Percentiles rank a stretch among this genome's conserved stretches.
These are phyloP conservation scores for Echinops telfairi DNA, from an alignment of 2,113 vertebrate species.

Conservation along the genomic window DNA sequence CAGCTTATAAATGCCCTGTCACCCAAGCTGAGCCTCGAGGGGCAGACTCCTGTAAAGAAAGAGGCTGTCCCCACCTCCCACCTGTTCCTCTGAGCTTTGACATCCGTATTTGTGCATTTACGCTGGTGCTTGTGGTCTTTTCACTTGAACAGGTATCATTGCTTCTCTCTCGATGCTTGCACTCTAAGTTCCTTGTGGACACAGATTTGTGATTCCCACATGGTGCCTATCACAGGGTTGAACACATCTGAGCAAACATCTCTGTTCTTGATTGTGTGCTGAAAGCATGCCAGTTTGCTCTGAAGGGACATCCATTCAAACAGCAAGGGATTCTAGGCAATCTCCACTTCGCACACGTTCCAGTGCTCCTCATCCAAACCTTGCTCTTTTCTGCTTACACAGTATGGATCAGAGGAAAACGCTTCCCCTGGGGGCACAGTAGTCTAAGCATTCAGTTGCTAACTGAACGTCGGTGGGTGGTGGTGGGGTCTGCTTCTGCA, in stretches of 20 bases:
- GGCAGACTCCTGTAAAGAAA: no score
- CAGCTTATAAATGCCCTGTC: not conserved
- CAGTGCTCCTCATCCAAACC: not conserved
- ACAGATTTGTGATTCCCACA: not conserved
- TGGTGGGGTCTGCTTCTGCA: not conserved
- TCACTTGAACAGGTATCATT: not conserved
- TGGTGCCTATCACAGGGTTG: not conserved
- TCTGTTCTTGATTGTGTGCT: slow-evolving; percentile 2
- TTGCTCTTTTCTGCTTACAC: not conserved
- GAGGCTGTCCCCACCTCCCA: not conserved
- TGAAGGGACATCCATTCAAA: not conserved
- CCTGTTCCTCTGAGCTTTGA: not conserved
- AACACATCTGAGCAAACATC: not conserved
- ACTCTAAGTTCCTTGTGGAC: not conserved
- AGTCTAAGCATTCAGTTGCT: no score
- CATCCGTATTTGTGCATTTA: not conserved
- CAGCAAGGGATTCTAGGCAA: not conserved
- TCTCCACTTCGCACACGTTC: not conserved
- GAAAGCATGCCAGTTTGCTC: not conserved
- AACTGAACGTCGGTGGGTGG: no score
- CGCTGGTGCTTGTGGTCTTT: not conserved
- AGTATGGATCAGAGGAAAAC: not conserved
- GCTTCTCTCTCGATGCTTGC: not conserved
- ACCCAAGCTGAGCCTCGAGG: no score
- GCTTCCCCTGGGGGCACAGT: no score